Base-by-base conservation (phyloP, 2,888 invertebrate species). In the Drosophila quinaria region DNA sequence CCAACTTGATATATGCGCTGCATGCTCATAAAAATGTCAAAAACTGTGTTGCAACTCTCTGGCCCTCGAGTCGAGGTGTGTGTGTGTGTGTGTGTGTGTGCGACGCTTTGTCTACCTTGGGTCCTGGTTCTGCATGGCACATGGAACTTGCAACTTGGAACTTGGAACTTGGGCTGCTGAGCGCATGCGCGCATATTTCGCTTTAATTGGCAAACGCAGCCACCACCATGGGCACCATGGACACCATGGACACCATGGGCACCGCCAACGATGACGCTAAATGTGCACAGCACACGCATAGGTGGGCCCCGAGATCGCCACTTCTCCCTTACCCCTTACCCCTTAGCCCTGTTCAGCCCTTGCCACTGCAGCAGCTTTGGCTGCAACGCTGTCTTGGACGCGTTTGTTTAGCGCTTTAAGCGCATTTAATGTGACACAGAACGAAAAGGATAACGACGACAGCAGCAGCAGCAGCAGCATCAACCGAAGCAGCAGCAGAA, bases 11-110 rank as follows among this genome's bases (percentile, higher is more conserved):
- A 90, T 91, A 91, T 91, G 91, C 80, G 85, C 81, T 78, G 79
- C 71, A 80, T 80, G 87, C 89, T 90, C 91, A 91, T 91, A 91
- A 91, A 91, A 91, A 91, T 91, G 91, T 91, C 91, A 91, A 90
- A 91, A 89, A 87, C 76, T 86, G 78, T 78, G 74, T 72, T 80
- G 80, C 73, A 41, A 44, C 55, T 51, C 59, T 51, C 41, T 42
- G 3, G 3, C n/a, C 58, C 56, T 11, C 31, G 35, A 42, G 29
- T 33, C 15, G 39, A n/a, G 47, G 58, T 33, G n/a, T 52, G 58
- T 33, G 37, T 61, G 64, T 46, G 19, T 52, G 58, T 33, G n/a
- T 52, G 58, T 33, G 37, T 61, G 64, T 71, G 66, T 76, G 80
- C 76, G 80, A 78, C 82, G 82, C 78, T 82, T 85, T 87, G 84